These are phyloP conservation scores for Oxystoma pomonae DNA, from an alignment of 2,888 invertebrate genomes.

Conservation along the genomic window DNA sequence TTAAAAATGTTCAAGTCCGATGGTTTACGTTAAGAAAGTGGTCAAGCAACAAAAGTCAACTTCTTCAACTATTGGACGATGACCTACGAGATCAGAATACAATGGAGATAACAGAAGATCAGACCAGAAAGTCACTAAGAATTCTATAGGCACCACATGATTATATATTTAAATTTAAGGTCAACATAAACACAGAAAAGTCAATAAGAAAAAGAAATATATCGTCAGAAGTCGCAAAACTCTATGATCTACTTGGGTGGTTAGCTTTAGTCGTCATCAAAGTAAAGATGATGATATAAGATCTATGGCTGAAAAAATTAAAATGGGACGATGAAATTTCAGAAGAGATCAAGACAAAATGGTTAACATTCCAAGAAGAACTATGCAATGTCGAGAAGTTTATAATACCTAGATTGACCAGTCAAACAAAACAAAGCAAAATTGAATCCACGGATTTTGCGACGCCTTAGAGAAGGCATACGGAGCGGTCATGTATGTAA, in stretches of 20 bases:
- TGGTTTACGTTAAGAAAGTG: not conserved
- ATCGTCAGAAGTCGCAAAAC: not conserved
- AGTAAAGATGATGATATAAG: no score
- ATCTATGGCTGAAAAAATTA: not conserved
- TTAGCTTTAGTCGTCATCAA: not conserved
- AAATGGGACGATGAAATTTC: not conserved
- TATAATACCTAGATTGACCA: not conserved
- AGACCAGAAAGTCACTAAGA: not conserved
- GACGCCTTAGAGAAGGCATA: not conserved
- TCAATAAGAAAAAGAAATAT: no score
- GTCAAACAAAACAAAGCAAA: not conserved
- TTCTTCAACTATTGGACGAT: not conserved
- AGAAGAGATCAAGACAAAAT: not conserved
- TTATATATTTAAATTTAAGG: not conserved
- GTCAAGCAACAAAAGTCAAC: not conserved
- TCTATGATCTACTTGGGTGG: not conserved
- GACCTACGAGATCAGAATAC: not conserved
- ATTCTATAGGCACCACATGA: not conserved
- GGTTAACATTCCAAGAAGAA: not conserved
- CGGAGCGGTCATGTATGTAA: not conserved
- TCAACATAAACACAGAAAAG: not conserved
- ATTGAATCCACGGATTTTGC: not conserved
- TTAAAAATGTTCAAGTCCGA: not conserved
- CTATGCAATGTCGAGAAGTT: not conserved
- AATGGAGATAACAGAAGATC: not conserved